Evolutionary conservation across 1,140 invertebrate species (phyloP), one percentile per base, ranked within the genome.

Genomic region (Philaenus spumarius): DNA sequence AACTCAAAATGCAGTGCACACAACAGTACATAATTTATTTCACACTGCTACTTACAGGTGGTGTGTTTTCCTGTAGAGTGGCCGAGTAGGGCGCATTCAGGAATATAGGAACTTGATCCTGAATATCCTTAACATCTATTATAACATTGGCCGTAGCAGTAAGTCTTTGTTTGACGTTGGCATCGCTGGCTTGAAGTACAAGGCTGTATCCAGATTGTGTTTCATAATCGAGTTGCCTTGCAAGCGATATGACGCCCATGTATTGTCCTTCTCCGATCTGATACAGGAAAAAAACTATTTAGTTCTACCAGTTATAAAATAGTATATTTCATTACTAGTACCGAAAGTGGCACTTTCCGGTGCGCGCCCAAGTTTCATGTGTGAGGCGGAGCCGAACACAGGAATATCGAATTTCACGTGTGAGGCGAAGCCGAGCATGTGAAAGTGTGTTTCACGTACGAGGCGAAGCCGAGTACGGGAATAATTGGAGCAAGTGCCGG

Each of bases 81-180:
- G 85, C 83, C 1, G 85, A 88, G 64, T 87, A 90, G 0, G 88
- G 88, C 1, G 84, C 84, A 66, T 88, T 87, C 1, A 87, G 66
- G 64, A 92, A 92, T 1, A 80, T 75, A 0, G 90, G 90, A 17
- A 85, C 83, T 67, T 90, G 87, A 69, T 93, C 89, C 69, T 85
- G 90, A 1, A 89, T 80, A 67, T 93, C 90, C 22, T 82, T 72
- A 12, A 93, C 78, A 15, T 84, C 82, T 0, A 90, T 82, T 0
- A 82, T 79, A 6, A 93, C 78, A n/a, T 82, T 85, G 0, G 87
- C 85, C 22, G 79, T 73, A 0, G 85, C 80, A 23, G 78, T 80
- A 12, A 88, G 66, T 22, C 79, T 75, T 55, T 78, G 78, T 2
- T 66, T 69, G 14, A 71, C 69, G 45, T 80, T 80, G n/a, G 75